Conservation (phyloP, 2,113 vertebrate species). For the Caracal caracal region DNA sequence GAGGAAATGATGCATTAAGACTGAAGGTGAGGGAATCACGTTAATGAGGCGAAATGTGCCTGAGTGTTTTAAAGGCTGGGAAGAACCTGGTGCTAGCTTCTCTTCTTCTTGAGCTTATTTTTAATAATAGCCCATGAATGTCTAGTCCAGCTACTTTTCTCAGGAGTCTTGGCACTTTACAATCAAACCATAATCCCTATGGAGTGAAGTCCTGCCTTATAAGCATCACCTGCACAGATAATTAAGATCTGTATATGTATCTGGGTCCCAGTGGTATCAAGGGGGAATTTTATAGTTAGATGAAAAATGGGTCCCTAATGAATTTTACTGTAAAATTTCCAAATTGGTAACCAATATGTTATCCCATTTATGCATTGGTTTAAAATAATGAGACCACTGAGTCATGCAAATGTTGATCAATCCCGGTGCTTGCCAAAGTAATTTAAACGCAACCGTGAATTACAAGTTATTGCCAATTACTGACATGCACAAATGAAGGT, state of each 20-base stretch:
- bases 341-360: neutral
- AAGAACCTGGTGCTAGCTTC: neutral
- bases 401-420: neutral
- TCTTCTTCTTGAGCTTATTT: neutral
- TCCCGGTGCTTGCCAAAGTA: neutral
- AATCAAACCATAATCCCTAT: neutral
- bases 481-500: neutral
- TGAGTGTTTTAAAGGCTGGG: neutral
- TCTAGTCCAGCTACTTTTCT: neutral
- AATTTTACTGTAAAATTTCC: slow-evolving; percentile 21
- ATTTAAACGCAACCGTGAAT: slow-evolving; percentile 28
- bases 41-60: neutral
- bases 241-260: neutral
- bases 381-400: slow-evolving; percentile 22
- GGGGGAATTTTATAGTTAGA: neutral
- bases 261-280: neutral
- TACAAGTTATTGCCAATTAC: neutral
- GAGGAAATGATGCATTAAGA: neutral
- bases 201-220: neutral
- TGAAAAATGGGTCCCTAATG: neutral
- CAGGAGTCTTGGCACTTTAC: neutral
- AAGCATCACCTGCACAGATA: neutral
- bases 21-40: neutral
- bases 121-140: neutral
- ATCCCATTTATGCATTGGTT: neutral